Evolutionary conservation across 2,797 vertebrate species (phyloP).

Genomic region (Danio albolineatus): DNA sequence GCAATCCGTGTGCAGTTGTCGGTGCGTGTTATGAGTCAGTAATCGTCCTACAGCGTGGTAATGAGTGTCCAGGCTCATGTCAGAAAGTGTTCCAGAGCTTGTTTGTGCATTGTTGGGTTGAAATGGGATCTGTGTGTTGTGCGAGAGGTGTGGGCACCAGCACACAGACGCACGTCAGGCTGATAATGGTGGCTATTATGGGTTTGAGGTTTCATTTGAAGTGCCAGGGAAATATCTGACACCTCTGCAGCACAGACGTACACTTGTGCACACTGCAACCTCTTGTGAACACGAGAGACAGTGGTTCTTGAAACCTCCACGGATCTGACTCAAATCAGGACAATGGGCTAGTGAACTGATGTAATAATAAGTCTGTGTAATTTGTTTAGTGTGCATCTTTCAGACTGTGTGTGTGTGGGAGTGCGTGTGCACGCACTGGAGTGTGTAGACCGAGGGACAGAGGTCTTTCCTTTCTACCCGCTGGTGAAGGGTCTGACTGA

Average conservation of each 20-base stretch:
- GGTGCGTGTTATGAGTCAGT: slow-evolving; percentile 40
- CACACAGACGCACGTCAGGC: slow-evolving; percentile 45
- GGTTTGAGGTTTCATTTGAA: slow-evolving; percentile 67
- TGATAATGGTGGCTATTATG: slow-evolving; percentile 60
- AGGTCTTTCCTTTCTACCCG: slow-evolving; percentile 78
- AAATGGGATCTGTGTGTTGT: slow-evolving; percentile 51
- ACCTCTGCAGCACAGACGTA: slow-evolving; percentile 29
- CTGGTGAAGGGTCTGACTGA: slow-evolving; percentile 77
- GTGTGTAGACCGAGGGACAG: slow-evolving; percentile 11
- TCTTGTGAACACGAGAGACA: slow-evolving; percentile 8
- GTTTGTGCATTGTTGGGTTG: slow-evolving; percentile 53
- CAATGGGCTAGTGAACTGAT: not conserved
- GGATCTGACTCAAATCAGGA: not conserved
- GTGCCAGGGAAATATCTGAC: slow-evolving; percentile 63
- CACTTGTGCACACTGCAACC: not conserved
- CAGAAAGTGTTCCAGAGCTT: slow-evolving; percentile 39
- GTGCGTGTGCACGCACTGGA: slow-evolving; percentile 22
- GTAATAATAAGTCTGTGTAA: not conserved
- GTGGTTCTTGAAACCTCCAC: not conserved
- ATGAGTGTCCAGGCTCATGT: slow-evolving; percentile 49
- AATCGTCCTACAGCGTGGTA: slow-evolving; percentile 36
- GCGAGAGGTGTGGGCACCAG: slow-evolving; percentile 32
- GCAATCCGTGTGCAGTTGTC: slow-evolving; percentile 32
- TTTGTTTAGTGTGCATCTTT: not conserved
- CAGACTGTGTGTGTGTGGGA: not conserved